phyloP scores from a whole-genome alignment of 2,888 invertebrate species.

The Thymelicus lineola region DNA sequence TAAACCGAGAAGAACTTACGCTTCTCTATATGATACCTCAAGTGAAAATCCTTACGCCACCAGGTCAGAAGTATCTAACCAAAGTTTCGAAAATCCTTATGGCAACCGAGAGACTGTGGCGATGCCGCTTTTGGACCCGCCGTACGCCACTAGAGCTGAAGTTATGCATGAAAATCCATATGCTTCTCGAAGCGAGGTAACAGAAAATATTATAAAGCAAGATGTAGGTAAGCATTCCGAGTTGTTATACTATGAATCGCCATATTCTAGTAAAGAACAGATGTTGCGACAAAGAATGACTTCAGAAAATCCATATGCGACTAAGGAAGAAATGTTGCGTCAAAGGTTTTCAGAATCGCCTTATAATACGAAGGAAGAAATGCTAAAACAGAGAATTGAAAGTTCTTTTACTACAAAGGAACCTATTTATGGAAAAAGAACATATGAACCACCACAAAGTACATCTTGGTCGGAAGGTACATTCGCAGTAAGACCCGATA shows the following conservation, averaged over 20 bases:
- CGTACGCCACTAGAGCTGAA: conserved; percentile 64
- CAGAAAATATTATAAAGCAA: conserved; percentile 50
- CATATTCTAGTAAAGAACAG: conserved; percentile 80
- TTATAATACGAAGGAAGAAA: conserved; percentile 79
- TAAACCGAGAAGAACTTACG: conserved; percentile 80
- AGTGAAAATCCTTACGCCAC: conserved; percentile 75
- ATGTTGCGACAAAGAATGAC: conserved; percentile 70
- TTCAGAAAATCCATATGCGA: conserved; percentile 74
- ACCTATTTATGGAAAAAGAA: conserved; percentile 73
- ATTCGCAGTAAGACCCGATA: conserved; percentile 73
- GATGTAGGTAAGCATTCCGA: conserved; percentile 66
- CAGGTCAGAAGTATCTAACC: conserved; percentile 73
- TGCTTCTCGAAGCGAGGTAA: conserved; percentile 50
- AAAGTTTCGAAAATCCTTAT: conserved; percentile 77
- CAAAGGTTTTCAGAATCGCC: conserved; percentile 82
- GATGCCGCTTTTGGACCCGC: conserved; percentile 73
- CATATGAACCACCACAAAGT: conserved; percentile 75
- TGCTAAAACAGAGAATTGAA: conserved; percentile 77
- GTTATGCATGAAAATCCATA: conserved; percentile 55
- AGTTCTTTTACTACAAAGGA: conserved; percentile 63
- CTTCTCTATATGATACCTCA: conserved; percentile 77
- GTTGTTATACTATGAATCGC: conserved; percentile 70
- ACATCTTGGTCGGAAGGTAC: conserved; percentile 75
- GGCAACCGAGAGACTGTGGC: conserved; percentile 71
- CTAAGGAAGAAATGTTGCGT: conserved; percentile 81